These are phyloP conservation scores for Norana najaformis DNA, from an alignment of 2,888 invertebrate genomes.

Conservation along the genomic window DNA sequence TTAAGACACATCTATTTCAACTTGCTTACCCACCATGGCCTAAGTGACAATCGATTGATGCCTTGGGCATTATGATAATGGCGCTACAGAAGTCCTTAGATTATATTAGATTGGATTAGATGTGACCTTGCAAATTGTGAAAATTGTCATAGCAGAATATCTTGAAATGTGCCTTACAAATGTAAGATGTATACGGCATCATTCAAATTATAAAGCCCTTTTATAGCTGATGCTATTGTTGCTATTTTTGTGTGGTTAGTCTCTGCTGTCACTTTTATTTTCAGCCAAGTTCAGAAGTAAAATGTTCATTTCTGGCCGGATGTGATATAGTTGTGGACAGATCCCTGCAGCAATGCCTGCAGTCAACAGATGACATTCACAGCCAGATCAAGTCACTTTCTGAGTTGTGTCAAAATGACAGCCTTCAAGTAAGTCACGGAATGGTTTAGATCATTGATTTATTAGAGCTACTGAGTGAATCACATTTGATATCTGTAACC, in stretches of 20 bases:
- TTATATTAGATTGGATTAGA: no score
- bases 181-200: neutral
- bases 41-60: no score
- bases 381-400: neutral
- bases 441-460: neutral
- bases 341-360: conserved; percentile 5
- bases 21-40: no score
- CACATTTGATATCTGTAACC: neutral
- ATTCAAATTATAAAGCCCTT: neutral
- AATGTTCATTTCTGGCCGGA: conserved; percentile 17
- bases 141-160: no score
- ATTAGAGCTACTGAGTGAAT: neutral
- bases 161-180: no score
- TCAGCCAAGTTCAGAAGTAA: conserved; percentile 14
- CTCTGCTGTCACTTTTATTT: neutral
- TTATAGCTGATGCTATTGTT: neutral
- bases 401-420: conserved; percentile 8
- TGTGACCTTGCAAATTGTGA: no score
- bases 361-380: neutral
- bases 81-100: no score
- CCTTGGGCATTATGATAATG: no score
- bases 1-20: no score
- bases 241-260: neutral
- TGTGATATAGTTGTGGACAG: conserved; percentile 16
- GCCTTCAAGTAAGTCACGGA: neutral